Conservation (phyloP, 2,888 invertebrate genomes). For the Ornithoptera alexandrae region DNA sequence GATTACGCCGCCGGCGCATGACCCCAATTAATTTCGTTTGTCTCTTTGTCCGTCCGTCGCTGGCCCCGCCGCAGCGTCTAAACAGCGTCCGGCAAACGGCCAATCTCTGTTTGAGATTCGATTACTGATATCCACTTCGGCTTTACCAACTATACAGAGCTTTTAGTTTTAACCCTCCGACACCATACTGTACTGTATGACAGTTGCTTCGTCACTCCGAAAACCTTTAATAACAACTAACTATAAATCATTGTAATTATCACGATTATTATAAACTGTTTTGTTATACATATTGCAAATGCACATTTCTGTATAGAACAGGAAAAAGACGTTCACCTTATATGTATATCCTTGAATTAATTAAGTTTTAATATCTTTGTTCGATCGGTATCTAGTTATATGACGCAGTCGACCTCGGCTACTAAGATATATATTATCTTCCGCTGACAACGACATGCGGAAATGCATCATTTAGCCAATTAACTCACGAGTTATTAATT, state of each 20-base stretch:
- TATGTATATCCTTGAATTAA: conserved; percentile 22
- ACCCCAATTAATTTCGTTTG: conserved; percentile 76
- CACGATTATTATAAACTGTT: background rate
- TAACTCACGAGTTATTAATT: conserved; percentile 34
- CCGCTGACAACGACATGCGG: conserved; percentile 32
- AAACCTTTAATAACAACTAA: background rate
- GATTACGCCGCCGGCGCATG: conserved; percentile 68
- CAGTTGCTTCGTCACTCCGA: background rate
- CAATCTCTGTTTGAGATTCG: conserved; percentile 64
- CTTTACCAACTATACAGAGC: conserved; percentile 34
- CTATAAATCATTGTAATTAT: background rate
- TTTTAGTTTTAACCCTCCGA: conserved; percentile 18
- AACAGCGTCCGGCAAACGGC: conserved; percentile 60
- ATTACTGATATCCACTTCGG: conserved; percentile 61
- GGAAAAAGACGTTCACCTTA: conserved; percentile 9
- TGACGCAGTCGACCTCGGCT: conserved; percentile 36
- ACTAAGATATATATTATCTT: conserved; percentile 35
- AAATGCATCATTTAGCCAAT: conserved; percentile 37
- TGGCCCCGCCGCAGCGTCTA: conserved; percentile 45
- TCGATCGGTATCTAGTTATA: conserved; percentile 31
- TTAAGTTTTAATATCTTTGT: conserved; percentile 26
- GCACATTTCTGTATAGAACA: background rate
- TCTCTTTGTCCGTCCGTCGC: conserved; percentile 62
- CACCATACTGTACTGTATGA: background rate
- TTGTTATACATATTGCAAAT: background rate